Percentiles rank a stretch among this genome's conserved stretches.
Conservation (phyloP, 1,140 invertebrate species). For the Vanessa atalanta region DNA sequence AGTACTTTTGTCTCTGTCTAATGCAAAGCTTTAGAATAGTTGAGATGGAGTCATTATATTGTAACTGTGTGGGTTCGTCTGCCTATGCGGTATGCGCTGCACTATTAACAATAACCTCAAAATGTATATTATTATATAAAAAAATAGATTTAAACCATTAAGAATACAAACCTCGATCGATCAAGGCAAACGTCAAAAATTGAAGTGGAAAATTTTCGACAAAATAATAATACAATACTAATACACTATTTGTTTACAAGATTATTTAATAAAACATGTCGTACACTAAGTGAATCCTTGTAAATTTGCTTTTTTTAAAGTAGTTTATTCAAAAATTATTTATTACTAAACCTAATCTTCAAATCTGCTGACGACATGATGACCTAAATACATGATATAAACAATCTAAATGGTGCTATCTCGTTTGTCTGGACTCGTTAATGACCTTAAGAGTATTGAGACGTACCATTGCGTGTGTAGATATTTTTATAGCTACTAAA, state of each 20-base stretch:
- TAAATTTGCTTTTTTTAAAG: neutral
- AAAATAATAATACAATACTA: neutral
- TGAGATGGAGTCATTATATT: slow-evolving; percentile 33
- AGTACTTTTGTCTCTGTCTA: slow-evolving; percentile 39
- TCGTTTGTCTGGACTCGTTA: slow-evolving; percentile 9
- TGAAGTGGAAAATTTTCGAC: neutral
- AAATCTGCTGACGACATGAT: slow-evolving; percentile 10
- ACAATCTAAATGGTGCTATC: slow-evolving; percentile 15
- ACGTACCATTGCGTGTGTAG: neutral
- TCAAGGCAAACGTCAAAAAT: no score
- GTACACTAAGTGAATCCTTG: neutral
- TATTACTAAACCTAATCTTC: neutral
- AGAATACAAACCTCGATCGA: neutral
- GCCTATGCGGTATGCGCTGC: slow-evolving; percentile 22
- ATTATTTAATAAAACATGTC: neutral
- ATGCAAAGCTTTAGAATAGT: slow-evolving; percentile 37
- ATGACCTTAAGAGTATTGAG: slow-evolving; percentile 13
- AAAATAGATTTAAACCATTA: neutral
- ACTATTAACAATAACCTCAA: slow-evolving; percentile 9
- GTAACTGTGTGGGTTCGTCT: slow-evolving; percentile 34
- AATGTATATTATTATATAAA: neutral
- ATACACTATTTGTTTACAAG: neutral
- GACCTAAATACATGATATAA: slow-evolving; percentile 24
- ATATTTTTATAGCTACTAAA: neutral
- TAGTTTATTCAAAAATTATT: neutral